Conservation (phyloP, 2,888 invertebrate species). For the Leucozona laternaria region DNA sequence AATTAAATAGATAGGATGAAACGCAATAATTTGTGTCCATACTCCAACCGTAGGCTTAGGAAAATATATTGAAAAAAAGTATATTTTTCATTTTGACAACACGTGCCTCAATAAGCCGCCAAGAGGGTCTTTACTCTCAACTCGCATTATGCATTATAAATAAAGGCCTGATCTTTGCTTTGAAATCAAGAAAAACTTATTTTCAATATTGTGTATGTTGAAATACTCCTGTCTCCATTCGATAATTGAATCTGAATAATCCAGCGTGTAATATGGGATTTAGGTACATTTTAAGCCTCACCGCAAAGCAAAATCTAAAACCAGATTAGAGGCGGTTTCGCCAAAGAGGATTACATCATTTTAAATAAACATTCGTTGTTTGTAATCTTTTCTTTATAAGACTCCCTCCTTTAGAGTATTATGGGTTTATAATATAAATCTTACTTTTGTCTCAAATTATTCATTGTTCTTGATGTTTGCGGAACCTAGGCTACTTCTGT, state of each 20-base stretch:
- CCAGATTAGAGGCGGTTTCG: slow-evolving; percentile 44
- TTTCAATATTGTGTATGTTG: background rate
- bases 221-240: slow-evolving; percentile 9
- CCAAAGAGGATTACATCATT: slow-evolving; percentile 68
- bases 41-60: too few species aligned
- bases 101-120: too few species aligned
- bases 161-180: too few species aligned
- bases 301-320: slow-evolving; percentile 51
- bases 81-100: too few species aligned
- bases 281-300: slow-evolving; percentile 35
- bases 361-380: slow-evolving; percentile 59
- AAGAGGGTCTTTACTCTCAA: too few species aligned
- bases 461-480: slow-evolving; percentile 1
- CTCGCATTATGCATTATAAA: too few species aligned
- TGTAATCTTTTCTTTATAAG: slow-evolving; percentile 19
- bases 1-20: too few species aligned
- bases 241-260: slow-evolving; percentile 64
- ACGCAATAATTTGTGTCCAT: too few species aligned
- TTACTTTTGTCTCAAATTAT: slow-evolving; percentile 42
- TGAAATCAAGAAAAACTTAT: background rate
- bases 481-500: slow-evolving; percentile 3
- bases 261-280: slow-evolving; percentile 69
- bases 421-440: slow-evolving; percentile 18
- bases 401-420: slow-evolving; percentile 24
- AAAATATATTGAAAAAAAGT: too few species aligned